These are phyloP conservation scores for Allygus modestus DNA, from an alignment of 2,888 invertebrate species.

Conservation along the genomic window DNA sequence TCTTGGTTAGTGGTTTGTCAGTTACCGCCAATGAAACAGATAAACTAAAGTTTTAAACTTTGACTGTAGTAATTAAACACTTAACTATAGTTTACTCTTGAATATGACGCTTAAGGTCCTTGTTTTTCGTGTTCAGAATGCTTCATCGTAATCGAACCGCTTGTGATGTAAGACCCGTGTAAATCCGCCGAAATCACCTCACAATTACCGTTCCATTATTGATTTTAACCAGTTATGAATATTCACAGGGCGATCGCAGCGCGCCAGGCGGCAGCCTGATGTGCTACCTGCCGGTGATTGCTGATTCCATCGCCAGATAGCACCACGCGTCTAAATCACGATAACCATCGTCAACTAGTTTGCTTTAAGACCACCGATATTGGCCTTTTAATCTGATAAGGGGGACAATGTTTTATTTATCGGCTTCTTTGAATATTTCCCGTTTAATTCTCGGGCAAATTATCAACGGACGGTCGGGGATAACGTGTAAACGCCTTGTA, in stretches of 20 bases:
- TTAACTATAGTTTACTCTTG: too few species aligned
- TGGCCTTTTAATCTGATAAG: conserved; percentile 30
- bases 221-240: conserved; percentile 57
- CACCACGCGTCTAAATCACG: conserved; percentile 41
- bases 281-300: conserved; percentile 48
- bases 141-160: neutral
- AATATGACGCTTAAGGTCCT: too few species aligned
- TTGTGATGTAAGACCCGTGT: conserved; percentile 4
- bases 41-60: too few species aligned
- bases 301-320: conserved; percentile 40
- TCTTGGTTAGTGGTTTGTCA: too few species aligned
- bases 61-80: too few species aligned
- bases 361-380: conserved; percentile 44
- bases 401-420: conserved; percentile 35
- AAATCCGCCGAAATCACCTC: conserved; percentile 15
- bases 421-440: conserved; percentile 13
- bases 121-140: too few species aligned
- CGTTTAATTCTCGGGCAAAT: conserved; percentile 22
- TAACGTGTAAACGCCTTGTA: conserved; percentile 36
- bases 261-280: conserved; percentile 13
- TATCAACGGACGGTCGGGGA: neutral
- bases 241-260: conserved; percentile 34
- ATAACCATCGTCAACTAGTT: conserved; percentile 51
- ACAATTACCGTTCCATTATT: conserved; percentile 48
- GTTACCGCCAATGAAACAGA: too few species aligned